phyloP scores from a whole-genome alignment of 2,888 invertebrate species.

The Miltochrista miniata region DNA sequence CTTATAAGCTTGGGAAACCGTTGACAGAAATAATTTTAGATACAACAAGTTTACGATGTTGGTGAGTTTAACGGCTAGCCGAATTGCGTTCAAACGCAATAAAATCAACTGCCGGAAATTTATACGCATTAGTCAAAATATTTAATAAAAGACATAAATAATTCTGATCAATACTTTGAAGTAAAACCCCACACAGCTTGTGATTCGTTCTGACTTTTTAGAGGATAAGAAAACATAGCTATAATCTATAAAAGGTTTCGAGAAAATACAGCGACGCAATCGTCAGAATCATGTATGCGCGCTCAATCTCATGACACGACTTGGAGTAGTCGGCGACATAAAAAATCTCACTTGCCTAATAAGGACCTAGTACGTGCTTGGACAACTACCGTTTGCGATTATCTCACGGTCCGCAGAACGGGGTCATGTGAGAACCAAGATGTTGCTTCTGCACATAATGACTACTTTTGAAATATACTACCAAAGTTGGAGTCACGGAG shows the following conservation, averaged over 20 bases:
- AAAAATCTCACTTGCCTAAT: slow-evolving; percentile 71
- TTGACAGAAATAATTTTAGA: slow-evolving; percentile 44
- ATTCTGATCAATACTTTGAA: slow-evolving; percentile 16
- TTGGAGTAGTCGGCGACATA: slow-evolving; percentile 49
- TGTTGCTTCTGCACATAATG: slow-evolving; percentile 62
- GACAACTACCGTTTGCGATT: slow-evolving; percentile 75
- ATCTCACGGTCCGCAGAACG: slow-evolving; percentile 75
- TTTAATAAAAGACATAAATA: slow-evolving; percentile 24
- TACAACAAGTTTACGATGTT: slow-evolving; percentile 36
- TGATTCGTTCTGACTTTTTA: slow-evolving; percentile 8
- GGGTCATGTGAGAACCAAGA: slow-evolving; percentile 75
- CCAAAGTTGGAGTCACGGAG: slow-evolving; percentile 59
- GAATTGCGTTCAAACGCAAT: slow-evolving; percentile 24
- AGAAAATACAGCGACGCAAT: slow-evolving; percentile 39
- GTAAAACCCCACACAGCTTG: slow-evolving; percentile 5
- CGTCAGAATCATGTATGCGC: slow-evolving; percentile 57
- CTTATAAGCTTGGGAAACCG: slow-evolving; percentile 30
- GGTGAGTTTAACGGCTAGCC: slow-evolving; percentile 33
- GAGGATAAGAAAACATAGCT: slow-evolving; percentile 39
- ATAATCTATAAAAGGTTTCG: slow-evolving; percentile 48
- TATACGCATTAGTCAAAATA: slow-evolving; percentile 24
- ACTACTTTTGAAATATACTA: slow-evolving; percentile 59
- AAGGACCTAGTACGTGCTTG: slow-evolving; percentile 74
- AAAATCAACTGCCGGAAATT: slow-evolving; percentile 24
- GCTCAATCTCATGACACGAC: slow-evolving; percentile 57